These are phyloP conservation scores for Ischnura elegans DNA, from an alignment of 2,888 invertebrate genomes.

Conservation along the genomic window DNA sequence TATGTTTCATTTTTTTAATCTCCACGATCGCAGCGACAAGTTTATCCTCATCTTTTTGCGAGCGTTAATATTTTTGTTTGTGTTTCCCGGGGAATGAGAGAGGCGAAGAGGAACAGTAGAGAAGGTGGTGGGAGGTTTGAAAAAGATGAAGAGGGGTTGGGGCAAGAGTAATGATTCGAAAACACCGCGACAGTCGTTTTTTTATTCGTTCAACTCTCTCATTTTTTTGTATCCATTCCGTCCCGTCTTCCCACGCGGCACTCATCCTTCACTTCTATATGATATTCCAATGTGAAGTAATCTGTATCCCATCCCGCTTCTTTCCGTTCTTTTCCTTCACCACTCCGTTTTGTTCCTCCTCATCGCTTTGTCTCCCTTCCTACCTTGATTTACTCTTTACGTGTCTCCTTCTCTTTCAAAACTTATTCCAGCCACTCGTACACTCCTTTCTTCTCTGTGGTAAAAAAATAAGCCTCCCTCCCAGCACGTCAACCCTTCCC, in stretches of 20 bases:
- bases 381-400: not conserved
- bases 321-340: not conserved
- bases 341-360: not conserved
- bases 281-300: constrained; percentile 56
- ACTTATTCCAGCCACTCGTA: constrained; percentile 46
- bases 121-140: not conserved
- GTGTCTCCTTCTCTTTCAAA: constrained; percentile 45
- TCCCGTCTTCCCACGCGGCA: not conserved
- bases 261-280: not conserved
- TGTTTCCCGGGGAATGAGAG: not conserved
- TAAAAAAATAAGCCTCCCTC: not conserved
- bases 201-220: not conserved
- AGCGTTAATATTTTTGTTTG: constrained; percentile 4
- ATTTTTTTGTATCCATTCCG: not conserved
- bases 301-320: constrained; percentile 16
- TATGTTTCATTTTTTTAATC: constrained; percentile 34
- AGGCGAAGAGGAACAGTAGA: not conserved
- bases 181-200: constrained; percentile 3
- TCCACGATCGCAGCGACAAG: constrained; percentile 45
- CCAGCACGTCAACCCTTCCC: not conserved
- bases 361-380: not conserved
- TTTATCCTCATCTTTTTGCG: constrained; percentile 18
- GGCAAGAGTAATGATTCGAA: constrained; percentile 55
- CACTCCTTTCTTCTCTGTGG: not conserved
- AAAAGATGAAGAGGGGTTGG: not conserved